Evolutionary conservation across 2,888 invertebrate genomes (phyloP).

Genomic region (Aelia acuminata): DNA sequence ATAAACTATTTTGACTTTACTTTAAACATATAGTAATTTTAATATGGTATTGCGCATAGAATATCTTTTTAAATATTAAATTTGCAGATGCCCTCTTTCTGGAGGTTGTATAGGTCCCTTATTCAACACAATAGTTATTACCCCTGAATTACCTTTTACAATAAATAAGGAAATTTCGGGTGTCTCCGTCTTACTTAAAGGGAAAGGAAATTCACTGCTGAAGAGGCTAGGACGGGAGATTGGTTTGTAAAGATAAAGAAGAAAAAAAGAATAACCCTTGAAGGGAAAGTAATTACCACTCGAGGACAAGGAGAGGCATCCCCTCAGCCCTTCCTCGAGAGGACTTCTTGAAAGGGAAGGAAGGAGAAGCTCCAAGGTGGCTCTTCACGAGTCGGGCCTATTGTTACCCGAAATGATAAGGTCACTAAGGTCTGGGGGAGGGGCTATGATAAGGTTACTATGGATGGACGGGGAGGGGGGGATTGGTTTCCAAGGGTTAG

Average conservation of each 20-base stretch:
- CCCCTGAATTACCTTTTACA: no score
- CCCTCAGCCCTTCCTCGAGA: not conserved
- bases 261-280: not conserved
- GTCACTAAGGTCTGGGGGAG: not conserved
- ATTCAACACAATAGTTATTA: no score
- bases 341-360: not conserved
- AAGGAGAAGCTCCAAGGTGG: not conserved
- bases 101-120: no score
- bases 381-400: not conserved
- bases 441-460: not conserved
- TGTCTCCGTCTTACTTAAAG: not conserved
- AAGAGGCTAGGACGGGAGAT: not conserved
- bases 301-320: not conserved
- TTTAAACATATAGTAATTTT: no score
- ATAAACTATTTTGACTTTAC: no score
- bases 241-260: not conserved
- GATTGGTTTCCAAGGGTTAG: not conserved
- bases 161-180: no score
- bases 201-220: not conserved
- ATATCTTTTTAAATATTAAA: no score
- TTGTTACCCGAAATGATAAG: not conserved
- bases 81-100: no score
- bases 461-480: no score
- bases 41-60: no score
- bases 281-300: constrained; percentile 1